These are phyloP conservation scores for Mormyrus hasselquistii DNA, from an alignment of 2,797 vertebrate species.

Conservation along the genomic window DNA sequence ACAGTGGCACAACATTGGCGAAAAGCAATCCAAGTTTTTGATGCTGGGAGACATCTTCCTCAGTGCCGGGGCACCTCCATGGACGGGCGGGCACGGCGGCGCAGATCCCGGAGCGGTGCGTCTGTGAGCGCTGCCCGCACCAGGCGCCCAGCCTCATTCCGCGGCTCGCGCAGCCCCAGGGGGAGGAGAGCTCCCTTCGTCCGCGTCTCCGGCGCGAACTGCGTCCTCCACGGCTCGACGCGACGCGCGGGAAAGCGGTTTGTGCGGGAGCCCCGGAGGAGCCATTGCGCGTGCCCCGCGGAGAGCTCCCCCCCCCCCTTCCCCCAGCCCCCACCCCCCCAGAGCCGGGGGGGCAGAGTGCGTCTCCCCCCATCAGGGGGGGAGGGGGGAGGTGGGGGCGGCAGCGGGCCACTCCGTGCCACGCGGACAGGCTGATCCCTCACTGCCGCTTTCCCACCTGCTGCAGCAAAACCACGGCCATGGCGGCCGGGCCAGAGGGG, in stretches of 20 bases:
- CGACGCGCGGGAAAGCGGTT: slow-evolving; percentile 26
- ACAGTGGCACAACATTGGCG: slow-evolving; percentile 78
- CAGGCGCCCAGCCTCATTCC: slow-evolving; percentile 76
- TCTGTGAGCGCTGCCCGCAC: slow-evolving; percentile 64
- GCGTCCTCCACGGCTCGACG: slow-evolving; percentile 32
- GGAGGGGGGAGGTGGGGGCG: background rate
- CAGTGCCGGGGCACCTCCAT: slow-evolving; percentile 59
- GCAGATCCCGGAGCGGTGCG: slow-evolving; percentile 58
- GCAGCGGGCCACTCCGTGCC: background rate
- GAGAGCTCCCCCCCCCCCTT: slow-evolving; percentile 6
- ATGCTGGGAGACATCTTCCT: slow-evolving; percentile 68
- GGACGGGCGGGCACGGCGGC: slow-evolving; percentile 37
- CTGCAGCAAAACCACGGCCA: slow-evolving; percentile 38
- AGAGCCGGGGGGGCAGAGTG: background rate
- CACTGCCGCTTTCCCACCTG: slow-evolving; percentile 43
- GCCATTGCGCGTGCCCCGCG: slow-evolving; percentile 22
- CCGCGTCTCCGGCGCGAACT: slow-evolving; percentile 21
- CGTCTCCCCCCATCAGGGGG: background rate
- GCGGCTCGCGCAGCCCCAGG: slow-evolving; percentile 58
- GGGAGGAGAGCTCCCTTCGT: slow-evolving; percentile 47
- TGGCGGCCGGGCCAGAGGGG: slow-evolving; percentile 32
- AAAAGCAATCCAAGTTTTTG: slow-evolving; percentile 79
- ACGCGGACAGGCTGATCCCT: slow-evolving; percentile 29
- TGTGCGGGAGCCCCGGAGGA: slow-evolving; percentile 30
- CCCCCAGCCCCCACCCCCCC: slow-evolving; percentile 14